phyloP scores from a whole-genome alignment of 53 echinoderm and acorn worm species.

The Echinometra lucunter region DNA sequence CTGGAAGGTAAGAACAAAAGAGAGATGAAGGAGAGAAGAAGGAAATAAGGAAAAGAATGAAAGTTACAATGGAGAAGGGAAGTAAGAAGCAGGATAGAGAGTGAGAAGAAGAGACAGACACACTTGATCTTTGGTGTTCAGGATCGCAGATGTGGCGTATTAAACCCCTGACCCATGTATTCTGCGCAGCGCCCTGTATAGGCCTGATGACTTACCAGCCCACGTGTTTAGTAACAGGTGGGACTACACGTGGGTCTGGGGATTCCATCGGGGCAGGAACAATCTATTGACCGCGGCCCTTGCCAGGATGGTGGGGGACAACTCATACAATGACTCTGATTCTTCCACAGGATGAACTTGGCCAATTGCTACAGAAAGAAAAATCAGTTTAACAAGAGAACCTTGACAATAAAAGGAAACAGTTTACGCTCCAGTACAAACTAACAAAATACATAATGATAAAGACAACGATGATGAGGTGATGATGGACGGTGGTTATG shows the following conservation, averaged over 20 bases:
- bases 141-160: conserved; percentile 8
- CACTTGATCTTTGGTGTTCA: background rate
- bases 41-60: background rate
- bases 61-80: background rate
- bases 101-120: background rate
- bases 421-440: background rate
- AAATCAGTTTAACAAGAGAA: background rate
- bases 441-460: background rate
- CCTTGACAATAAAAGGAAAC: background rate
- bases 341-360: background rate
- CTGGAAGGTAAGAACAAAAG: background rate
- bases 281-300: conserved; percentile 46
- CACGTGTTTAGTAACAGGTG: conserved; percentile 45
- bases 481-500: no score
- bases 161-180: conserved; percentile 16
- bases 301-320: background rate
- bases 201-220: conserved; percentile 41
- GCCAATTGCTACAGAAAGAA: background rate
- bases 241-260: conserved; percentile 33
- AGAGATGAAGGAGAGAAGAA: conserved; percentile 14
- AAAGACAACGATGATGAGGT: background rate
- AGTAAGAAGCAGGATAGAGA: background rate
- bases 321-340: conserved; percentile 19
- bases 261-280: conserved; percentile 18
- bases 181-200: background rate